Percentiles rank a stretch among this genome's conserved stretches.
Conservation (phyloP, 2,888 invertebrate genomes). For the Diadegma fenestrale region DNA sequence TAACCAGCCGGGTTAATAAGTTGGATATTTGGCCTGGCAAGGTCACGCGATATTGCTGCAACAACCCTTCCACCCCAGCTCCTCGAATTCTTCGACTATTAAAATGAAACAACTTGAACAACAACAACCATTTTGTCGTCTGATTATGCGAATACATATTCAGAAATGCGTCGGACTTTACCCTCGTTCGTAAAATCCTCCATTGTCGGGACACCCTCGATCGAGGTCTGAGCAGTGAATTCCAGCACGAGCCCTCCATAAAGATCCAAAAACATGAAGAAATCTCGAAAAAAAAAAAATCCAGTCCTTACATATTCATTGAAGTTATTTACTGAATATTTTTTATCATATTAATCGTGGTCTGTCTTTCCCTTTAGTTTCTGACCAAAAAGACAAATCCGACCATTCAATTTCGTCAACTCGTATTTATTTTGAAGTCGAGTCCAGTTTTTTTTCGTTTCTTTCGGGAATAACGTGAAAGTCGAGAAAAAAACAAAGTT, state of each 20-base stretch:
- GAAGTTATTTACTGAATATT: neutral
- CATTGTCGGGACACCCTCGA: neutral
- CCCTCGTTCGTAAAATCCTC: slow-evolving; percentile 7
- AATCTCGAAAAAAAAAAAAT: neutral
- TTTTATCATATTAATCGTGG: too few relatives aligned
- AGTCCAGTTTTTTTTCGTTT: neutral
- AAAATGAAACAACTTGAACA: slow-evolving; percentile 17
- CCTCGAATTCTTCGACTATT: slow-evolving; percentile 17
- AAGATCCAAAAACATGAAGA: neutral
- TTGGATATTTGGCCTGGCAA: slow-evolving; percentile 25
- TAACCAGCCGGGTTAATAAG: slow-evolving; percentile 9
- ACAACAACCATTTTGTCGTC: slow-evolving; percentile 11
- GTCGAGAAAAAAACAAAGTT: neutral
- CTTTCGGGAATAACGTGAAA: neutral
- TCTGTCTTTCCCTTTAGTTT: neutral
- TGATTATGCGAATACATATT: slow-evolving; percentile 33
- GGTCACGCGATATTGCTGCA: slow-evolving; percentile 1
- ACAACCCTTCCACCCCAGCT: neutral
- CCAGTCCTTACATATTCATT: neutral
- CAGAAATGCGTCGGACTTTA: slow-evolving; percentile 16
- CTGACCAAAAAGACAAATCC: neutral
- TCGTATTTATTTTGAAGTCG: neutral
- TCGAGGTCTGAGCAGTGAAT: neutral
- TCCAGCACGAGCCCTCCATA: neutral
- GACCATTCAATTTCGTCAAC: neutral